Evolutionary conservation across 2,113 vertebrate species (phyloP), one percentile per base, ranked within the genome.

Genomic region (Laterallus jamaicensis): DNA sequence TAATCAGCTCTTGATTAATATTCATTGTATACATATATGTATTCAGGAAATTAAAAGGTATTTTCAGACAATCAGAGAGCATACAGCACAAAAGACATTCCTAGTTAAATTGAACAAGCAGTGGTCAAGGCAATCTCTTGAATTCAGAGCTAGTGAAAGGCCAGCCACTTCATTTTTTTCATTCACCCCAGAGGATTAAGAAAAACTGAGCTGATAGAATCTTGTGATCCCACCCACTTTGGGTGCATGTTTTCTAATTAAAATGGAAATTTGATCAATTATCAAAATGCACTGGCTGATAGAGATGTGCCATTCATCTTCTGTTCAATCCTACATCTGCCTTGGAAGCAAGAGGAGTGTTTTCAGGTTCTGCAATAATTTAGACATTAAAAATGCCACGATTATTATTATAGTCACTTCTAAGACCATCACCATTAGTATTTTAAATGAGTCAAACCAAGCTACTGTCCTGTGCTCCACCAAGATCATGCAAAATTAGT

Each of bases 181-280:
- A 79, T 91, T 96, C 84, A 74, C 18, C 9, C 55, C 77, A 42
- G 59, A 81, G 49, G 54, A 96, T 95, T 91, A 95, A 88, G 66
- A 93, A 96, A 93, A 95, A 71, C 79, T 28, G 93, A 93, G 73
- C 73, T 85, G 93, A 92, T 86, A 90, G 52, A 85, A 96, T 94
- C 91, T 91, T 89, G 70, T 87, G 55, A 93, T 96, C 68, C 80
- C 84, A 74, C 88, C 84, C 94, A 97, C 78, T 94, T 64, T 87
- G 74, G 52, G 37, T 90, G 42, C 67, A 82, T 63, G 50, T 88
- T 96, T 96, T 96, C 88, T 96, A 97, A 96, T 97, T 97, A 97
- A 96, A 96, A 96, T 96, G 92, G 88, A 97, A 97, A 97, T 97
- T 87, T 76, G 79, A 97, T 95, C 84, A 95, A 96, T 95, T 97